Percentiles rank a stretch among this genome's conserved stretches.
Conservation (phyloP, 1,140 invertebrate species). For the Drosophila orena region DNA sequence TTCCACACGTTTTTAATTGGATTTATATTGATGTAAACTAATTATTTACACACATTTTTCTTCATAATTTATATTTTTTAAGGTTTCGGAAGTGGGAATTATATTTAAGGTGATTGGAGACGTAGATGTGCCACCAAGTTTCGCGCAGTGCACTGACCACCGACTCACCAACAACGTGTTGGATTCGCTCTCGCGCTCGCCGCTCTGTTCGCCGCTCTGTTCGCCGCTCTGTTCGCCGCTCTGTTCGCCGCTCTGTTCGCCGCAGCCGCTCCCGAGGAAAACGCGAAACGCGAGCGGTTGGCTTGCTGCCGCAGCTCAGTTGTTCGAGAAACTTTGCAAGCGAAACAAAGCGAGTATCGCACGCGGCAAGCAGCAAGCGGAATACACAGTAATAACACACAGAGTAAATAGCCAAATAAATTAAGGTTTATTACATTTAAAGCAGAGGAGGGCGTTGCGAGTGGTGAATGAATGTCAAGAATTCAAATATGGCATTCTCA, state of each 20-base stretch:
- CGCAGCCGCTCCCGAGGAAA: no score
- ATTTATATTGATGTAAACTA: no score
- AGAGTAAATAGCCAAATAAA: slow-evolving; percentile 61
- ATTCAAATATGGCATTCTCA: neutral
- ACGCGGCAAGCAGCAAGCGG: slow-evolving; percentile 43
- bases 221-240: slow-evolving; percentile 8
- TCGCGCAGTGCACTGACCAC: slow-evolving; percentile 9
- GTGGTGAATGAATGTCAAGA: neutral
- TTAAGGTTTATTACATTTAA: slow-evolving; percentile 15
- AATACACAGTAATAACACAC: slow-evolving; percentile 39
- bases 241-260: neutral
- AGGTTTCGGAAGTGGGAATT: no score
- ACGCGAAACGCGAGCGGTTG: slow-evolving; percentile 26
- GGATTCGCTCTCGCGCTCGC: slow-evolving; percentile 34
- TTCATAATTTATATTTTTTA: no score
- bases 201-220: neutral
- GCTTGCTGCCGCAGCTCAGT: slow-evolving; percentile 61
- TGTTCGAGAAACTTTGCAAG: slow-evolving; percentile 71
- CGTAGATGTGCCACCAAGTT: neutral
- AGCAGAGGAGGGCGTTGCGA: neutral
- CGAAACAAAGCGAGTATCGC: slow-evolving; percentile 51
- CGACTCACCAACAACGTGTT: slow-evolving; percentile 13
- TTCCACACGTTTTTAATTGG: no score
- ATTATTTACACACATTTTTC: no score
- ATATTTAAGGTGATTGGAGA: no score